phyloP scores from a whole-genome alignment of 1,140 invertebrate species.

The Lamellibrachia luymesi region DNA sequence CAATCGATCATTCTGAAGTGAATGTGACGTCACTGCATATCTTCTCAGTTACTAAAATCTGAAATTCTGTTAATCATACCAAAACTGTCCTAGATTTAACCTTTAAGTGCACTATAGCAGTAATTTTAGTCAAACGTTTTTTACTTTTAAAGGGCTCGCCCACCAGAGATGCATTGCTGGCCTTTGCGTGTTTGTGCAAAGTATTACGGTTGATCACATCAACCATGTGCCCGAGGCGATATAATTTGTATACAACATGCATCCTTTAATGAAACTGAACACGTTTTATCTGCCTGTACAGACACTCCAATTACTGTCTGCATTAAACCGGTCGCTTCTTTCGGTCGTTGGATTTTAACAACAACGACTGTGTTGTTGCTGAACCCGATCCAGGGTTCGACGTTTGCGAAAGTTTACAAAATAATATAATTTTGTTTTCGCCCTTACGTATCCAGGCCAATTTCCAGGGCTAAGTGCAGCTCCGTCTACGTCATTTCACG shows the following conservation, averaged over 20 bases:
- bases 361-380: not conserved
- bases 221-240: not conserved
- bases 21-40: too few species aligned
- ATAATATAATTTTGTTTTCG: not conserved
- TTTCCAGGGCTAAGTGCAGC: not conserved
- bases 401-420: not conserved
- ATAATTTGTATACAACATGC: not conserved
- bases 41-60: too few species aligned
- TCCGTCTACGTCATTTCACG: not conserved
- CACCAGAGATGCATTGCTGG: not conserved
- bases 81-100: not conserved
- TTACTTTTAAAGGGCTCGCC: not conserved
- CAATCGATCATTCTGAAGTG: too few species aligned
- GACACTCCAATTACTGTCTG: not conserved
- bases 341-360: not conserved
- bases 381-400: not conserved
- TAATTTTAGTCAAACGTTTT: not conserved
- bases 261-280: not conserved
- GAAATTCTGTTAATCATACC: too few species aligned
- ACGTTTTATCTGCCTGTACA: not conserved
- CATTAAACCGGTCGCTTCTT: not conserved
- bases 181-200: not conserved
- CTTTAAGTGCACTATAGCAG: not conserved
- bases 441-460: not conserved
- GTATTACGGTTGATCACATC: not conserved